phyloP scores from a whole-genome alignment of 2,797 vertebrate species.

The Pseudocheirus occidentalis region DNA sequence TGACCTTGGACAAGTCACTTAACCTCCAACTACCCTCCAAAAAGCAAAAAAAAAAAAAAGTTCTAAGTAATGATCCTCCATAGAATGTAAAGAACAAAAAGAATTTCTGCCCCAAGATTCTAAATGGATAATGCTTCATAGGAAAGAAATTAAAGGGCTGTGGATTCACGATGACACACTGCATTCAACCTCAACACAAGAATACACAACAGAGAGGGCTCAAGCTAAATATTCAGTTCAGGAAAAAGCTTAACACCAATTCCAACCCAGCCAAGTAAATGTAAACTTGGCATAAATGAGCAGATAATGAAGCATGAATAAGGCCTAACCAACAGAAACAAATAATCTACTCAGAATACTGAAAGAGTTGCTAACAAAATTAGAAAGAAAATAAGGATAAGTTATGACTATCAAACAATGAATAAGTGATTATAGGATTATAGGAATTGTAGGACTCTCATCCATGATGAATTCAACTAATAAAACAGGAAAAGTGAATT shows the following conservation, averaged over 20 bases:
- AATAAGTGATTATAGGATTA: background rate
- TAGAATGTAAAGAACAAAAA: background rate
- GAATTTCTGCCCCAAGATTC: background rate
- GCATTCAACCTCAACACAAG: background rate
- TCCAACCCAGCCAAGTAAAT: background rate
- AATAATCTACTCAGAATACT: background rate
- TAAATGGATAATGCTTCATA: background rate
- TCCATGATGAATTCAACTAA: background rate
- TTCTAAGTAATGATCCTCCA: background rate
- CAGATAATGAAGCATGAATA: background rate
- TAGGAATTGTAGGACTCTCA: background rate
- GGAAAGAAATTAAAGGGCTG: background rate
- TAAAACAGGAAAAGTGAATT: background rate
- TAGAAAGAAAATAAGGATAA: background rate
- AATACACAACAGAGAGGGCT: background rate
- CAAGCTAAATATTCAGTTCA: background rate
- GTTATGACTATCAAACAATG: background rate
- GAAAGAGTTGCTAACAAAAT: background rate
- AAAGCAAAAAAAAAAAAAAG: no score
- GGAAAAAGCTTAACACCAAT: background rate
- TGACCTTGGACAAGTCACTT: no score
- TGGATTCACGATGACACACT: background rate
- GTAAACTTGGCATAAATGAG: background rate
- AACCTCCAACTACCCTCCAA: no score
- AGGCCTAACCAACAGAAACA: background rate